Base-by-base conservation (phyloP, 1,140 invertebrate species). In the Sogatella furcifera region DNA sequence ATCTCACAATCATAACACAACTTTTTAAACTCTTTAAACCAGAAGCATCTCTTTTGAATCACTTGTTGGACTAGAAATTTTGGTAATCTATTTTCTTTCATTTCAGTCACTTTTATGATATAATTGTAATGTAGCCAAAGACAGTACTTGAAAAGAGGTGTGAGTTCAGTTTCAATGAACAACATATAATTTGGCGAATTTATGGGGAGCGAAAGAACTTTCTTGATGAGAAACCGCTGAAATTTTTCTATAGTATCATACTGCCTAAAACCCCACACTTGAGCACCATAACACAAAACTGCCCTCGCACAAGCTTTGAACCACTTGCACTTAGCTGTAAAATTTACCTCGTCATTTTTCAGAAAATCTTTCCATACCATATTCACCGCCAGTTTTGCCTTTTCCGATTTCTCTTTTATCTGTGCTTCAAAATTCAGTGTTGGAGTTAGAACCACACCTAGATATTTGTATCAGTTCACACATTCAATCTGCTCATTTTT, bases 401-500 rank as follows among this genome's bases (percentile, higher is more conserved):
- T 52, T 1, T 13, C 21, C 15, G 44, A 17, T 14, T 52, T 43
- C 5, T 24, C 11, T 1, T n/a, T 59, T 4, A 59, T 28, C 11
- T 59, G 44, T 28, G 21, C 13, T 15, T 14, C 24, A 28, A 49
- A 28, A 49, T 38, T 52, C 17, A 52, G 21, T 13, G 41, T 59
- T 14, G 38, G 38, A 1, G 57, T 59, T n/a, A 62, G 49, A 21
- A 49, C 58, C 9, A 62, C 46, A 3, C 55, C 61, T 3, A 62
- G 55, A 42, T 62, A 62, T 46, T 62, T 62, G 24, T 58, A 62
- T 5, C 17, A 53, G 10, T 52, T 46, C 6, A 58, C 43, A 19
- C 43, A 41, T 44, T 15, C 49, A 43, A 52, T 52, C 52, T 15
- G 24, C n/a, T 19, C 43, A 57, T n/a, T 54, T 15, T 49, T 57